These are phyloP conservation scores for human DNA, from an alignment of 2,113 vertebrate genomes.

Conservation along the genomic window DNA sequence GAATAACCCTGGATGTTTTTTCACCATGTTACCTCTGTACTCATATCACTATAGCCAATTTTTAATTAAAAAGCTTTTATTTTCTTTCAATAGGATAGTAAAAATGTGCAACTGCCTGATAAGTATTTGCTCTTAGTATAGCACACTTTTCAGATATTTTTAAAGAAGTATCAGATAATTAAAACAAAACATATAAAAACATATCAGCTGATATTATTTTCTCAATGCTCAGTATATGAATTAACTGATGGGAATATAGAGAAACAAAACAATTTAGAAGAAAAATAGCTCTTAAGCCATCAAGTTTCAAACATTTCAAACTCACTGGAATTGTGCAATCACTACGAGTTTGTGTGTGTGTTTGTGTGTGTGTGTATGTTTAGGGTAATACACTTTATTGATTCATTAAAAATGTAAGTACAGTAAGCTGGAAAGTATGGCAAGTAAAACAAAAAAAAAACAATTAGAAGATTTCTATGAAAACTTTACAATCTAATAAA, in stretches of 20 bases:
- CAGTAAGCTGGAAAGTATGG: background rate
- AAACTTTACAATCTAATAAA: background rate
- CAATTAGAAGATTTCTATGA: background rate
- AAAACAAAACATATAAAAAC: background rate
- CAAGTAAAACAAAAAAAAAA: background rate
- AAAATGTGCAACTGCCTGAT: background rate
- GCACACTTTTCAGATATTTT: background rate
- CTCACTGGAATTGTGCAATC: background rate
- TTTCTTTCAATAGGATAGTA: background rate
- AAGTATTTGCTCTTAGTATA: background rate
- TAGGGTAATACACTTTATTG: background rate
- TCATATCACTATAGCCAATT: background rate
- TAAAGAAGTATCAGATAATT: background rate
- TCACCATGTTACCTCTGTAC: background rate
- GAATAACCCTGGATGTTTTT: background rate
- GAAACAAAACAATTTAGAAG: constrained; percentile 15
- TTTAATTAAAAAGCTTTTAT: background rate
- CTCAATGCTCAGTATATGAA: background rate
- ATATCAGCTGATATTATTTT: background rate
- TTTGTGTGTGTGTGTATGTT: background rate
- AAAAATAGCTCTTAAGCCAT: background rate
- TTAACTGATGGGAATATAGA: background rate
- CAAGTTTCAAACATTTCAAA: background rate
- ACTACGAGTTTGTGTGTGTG: background rate
- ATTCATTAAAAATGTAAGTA: constrained; percentile 21